Evolutionary conservation across 1,140 invertebrate species (phyloP).

Genomic region (Geopemphigus sp.): DNA sequence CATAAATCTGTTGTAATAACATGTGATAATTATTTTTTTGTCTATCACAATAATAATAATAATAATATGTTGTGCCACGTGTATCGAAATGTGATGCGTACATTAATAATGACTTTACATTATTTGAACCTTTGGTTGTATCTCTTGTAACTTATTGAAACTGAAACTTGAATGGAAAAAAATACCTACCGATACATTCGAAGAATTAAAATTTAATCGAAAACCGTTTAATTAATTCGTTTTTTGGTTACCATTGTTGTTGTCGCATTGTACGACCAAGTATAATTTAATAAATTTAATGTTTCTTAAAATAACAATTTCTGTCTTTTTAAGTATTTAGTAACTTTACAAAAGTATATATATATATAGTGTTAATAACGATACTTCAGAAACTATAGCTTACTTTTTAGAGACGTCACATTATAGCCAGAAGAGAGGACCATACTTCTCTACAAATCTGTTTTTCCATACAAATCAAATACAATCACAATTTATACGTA

Average conservation of each 20-base stretch:
- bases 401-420: background rate
- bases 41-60: background rate
- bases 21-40: slow-evolving; percentile 44
- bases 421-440: no score
- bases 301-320: background rate
- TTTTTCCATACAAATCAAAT: no score
- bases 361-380: background rate
- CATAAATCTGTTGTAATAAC: slow-evolving; percentile 4
- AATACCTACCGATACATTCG: slow-evolving; percentile 11
- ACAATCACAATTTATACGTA: no score
- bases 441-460: no score
- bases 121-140: slow-evolving; percentile 36
- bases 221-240: slow-evolving; percentile 2
- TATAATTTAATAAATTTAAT: background rate
- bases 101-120: slow-evolving; percentile 8
- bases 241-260: slow-evolving; percentile 32
- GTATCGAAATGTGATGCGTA: slow-evolving; percentile 23
- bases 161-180: slow-evolving; percentile 3
- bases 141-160: slow-evolving; percentile 25
- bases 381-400: background rate
- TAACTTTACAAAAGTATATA: background rate
- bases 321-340: background rate
- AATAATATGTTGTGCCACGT: slow-evolving; percentile 15
- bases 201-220: slow-evolving; percentile 18
- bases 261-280: background rate